Percentiles rank a stretch among this genome's conserved stretches.
Conservation (phyloP, 2,888 invertebrate genomes). For the Lissocephala sabroskyi region DNA sequence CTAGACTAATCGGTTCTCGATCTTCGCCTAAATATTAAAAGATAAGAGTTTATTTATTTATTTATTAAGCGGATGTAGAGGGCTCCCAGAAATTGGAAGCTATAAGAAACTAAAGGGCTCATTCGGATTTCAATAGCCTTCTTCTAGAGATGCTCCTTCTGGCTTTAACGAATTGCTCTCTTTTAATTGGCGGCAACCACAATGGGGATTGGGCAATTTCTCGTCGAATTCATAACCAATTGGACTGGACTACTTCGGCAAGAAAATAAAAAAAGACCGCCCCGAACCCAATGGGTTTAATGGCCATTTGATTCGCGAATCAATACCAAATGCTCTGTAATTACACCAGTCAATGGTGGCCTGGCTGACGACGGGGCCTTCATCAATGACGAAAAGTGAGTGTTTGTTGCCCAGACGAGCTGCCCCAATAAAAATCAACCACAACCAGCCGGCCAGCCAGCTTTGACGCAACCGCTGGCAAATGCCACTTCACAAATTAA, state of each 20-base stretch:
- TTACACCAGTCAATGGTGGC: constrained; percentile 26
- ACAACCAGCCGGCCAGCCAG: constrained; percentile 10
- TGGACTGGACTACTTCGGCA: background rate
- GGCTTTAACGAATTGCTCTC: too few species aligned
- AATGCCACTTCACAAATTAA: constrained; percentile 13
- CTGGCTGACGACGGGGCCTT: constrained; percentile 2
- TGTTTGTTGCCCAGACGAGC: constrained; percentile 4
- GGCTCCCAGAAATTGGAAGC: too few species aligned
- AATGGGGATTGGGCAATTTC: background rate
- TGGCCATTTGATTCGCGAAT: constrained; percentile 48
- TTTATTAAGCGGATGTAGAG: too few species aligned
- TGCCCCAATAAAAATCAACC: constrained; percentile 28
- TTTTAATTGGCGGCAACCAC: too few species aligned
- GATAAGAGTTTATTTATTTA: too few species aligned
- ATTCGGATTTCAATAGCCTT: too few species aligned
- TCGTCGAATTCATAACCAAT: too few species aligned
- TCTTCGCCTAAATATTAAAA: too few species aligned
- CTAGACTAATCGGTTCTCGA: too few species aligned
- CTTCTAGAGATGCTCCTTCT: too few species aligned
- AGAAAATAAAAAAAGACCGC: background rate
- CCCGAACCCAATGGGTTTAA: too few species aligned
- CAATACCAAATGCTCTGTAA: constrained; percentile 22
- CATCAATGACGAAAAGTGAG: constrained; percentile 5
- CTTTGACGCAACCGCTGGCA: constrained; percentile 13
- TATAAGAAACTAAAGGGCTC: too few species aligned